Evolutionary conservation across 2,888 invertebrate genomes (phyloP), one percentile per base, ranked within the genome.

Genomic region (Syrphus vitripennis): DNA sequence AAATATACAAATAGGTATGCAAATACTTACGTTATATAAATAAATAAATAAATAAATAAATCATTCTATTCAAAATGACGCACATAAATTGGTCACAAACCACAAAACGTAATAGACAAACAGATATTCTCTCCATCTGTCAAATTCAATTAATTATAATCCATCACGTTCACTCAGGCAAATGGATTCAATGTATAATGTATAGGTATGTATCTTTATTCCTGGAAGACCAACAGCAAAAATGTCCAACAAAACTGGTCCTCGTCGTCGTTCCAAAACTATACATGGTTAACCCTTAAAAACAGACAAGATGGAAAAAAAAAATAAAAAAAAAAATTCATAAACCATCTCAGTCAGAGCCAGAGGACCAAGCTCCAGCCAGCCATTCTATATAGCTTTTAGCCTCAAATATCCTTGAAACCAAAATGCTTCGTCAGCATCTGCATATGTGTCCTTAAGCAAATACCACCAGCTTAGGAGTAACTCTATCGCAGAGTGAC

Each of bases 91-190:
- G 75, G 42, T 70, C 71, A 65, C 77, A 67, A 34, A n/a, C 67
- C 67, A 67, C 67, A 50, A 50, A 67, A 82, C 63, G 24, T 65
- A 48, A 76, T 29, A 45, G 48, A 65, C 70, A 48, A 42, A 63
- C 70, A 67, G n/a, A 63, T 48, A 34, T 50, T 24, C 26, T n/a
- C 26, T 48, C 48, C 57, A 72, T 48, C 37, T 75, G 84, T 71
- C 71, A 75, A 84, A 84, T 81, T 84, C 84, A 84, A 84, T 84
- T 84, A 84, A 72, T 81, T 81, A 81, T 84, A 84, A 84, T 84
- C 81, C 84, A 84, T 84, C 84, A 84, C 84, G 80, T 84, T 50
- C 84, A 31, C 53, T 55, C 67, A 24, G 16, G 50, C 59, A 14
- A 57, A 71, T 63, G 40, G 29, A 72, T 57, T 75, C 79, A 61